Percentiles rank a stretch among this genome's conserved stretches.
Conservation (phyloP, 2,888 invertebrate genomes). For the Piscicola geometra region DNA sequence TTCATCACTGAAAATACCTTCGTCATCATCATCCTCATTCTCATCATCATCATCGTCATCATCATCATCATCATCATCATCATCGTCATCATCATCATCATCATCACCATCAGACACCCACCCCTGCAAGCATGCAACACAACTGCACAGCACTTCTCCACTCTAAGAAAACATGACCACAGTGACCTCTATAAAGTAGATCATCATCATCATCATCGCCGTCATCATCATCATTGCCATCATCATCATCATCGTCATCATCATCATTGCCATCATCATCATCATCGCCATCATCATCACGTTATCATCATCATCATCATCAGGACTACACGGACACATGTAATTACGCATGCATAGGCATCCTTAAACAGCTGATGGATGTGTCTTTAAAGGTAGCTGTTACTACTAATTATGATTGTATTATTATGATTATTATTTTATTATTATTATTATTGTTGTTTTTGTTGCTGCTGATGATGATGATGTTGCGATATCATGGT, state of each 20-base stretch:
- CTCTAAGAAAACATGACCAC: too few relatives aligned
- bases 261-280: conserved; percentile 17
- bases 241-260: conserved; percentile 28
- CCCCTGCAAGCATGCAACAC: not conserved
- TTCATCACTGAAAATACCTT: not conserved
- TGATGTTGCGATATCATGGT: too few relatives aligned
- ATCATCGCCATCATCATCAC: conserved; percentile 25
- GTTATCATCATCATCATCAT: conserved; percentile 15
- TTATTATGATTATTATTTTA: too few relatives aligned
- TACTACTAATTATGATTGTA: too few relatives aligned
- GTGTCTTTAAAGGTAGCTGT: too few relatives aligned
- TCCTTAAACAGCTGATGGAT: too few relatives aligned
- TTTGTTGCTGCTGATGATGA: too few relatives aligned
- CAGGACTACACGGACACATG: too few relatives aligned
- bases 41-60: not conserved
- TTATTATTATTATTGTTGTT: too few relatives aligned
- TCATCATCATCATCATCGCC: not conserved
- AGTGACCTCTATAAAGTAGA: too few relatives aligned
- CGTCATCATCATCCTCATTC: too few relatives aligned
- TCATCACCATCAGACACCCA: not conserved
- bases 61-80: not conserved
- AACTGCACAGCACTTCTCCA: not conserved
- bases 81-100: conserved; percentile 13
- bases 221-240: not conserved
- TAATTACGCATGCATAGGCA: too few relatives aligned